Evolutionary conservation across 2,888 invertebrate genomes (phyloP).

Genomic region (Stegophylla sp.): DNA sequence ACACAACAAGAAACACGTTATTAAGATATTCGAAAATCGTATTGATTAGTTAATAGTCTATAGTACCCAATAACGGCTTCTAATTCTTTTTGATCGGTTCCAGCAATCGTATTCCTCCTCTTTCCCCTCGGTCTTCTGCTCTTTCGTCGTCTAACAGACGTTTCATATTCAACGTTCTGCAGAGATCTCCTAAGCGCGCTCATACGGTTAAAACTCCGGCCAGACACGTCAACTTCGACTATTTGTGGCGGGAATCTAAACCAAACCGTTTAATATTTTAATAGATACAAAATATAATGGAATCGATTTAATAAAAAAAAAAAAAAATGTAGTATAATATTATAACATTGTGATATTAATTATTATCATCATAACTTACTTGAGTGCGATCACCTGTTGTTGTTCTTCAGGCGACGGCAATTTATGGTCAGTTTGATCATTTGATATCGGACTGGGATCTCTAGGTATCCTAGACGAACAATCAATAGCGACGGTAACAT

Average conservation of each 20-base stretch:
- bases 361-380: constrained; percentile 68
- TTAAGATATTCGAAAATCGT: neutral
- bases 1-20: constrained; percentile 23
- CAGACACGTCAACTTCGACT: constrained; percentile 87
- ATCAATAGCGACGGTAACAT: constrained; percentile 81
- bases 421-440: constrained; percentile 72
- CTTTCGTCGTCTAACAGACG: constrained; percentile 68
- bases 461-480: constrained; percentile 74
- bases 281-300: too few relatives aligned
- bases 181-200: constrained; percentile 84
- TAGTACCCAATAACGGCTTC: constrained; percentile 82
- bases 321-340: too few relatives aligned
- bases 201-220: constrained; percentile 87
- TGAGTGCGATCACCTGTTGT: constrained; percentile 80
- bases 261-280: neutral
- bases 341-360: neutral
- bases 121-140: constrained; percentile 81
- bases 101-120: constrained; percentile 88
- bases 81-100: constrained; percentile 89
- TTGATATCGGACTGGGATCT: constrained; percentile 63
- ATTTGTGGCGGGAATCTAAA: constrained; percentile 84
- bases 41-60: neutral
- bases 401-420: constrained; percentile 88
- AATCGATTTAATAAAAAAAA: too few relatives aligned
- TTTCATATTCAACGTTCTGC: constrained; percentile 66